Evolutionary conservation across 2,113 vertebrate genomes (phyloP).

Genomic region (Tor tambroides): DNA sequence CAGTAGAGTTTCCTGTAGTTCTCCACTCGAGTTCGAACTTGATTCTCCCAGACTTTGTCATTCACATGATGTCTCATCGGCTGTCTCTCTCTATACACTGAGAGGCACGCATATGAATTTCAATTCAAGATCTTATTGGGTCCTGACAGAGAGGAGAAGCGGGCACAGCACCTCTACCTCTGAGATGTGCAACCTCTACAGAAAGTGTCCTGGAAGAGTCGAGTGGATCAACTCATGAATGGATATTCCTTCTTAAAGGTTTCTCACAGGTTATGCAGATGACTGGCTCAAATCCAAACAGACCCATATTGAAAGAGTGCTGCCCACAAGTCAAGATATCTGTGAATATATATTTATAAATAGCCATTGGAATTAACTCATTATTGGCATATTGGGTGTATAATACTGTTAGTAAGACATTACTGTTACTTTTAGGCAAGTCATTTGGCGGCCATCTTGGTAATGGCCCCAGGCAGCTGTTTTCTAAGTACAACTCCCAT

Average conservation of each 20-base stretch:
- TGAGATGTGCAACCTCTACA: background rate
- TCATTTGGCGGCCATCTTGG: no score
- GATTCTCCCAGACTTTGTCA: background rate
- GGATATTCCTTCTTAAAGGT: background rate
- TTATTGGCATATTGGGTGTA: no score
- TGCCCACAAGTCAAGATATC: background rate
- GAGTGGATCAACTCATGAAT: background rate
- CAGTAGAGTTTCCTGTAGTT: background rate
- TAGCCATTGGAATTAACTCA: background rate
- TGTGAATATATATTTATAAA: no score
- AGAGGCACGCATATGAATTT: background rate
- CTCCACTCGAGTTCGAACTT: background rate
- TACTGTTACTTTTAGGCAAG: no score
- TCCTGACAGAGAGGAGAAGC: background rate
- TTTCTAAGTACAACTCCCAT: background rate
- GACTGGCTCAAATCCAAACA: background rate
- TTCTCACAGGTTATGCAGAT: background rate
- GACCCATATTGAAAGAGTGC: background rate
- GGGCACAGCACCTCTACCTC: background rate
- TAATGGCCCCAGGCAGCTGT: no score
- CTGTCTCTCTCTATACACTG: background rate
- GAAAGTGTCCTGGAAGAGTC: background rate
- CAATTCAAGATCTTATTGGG: background rate
- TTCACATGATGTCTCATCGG: background rate
- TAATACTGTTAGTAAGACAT: no score